Conservation (phyloP, 2,113 vertebrate genomes). For the Phylloscopus whistleri region DNA sequence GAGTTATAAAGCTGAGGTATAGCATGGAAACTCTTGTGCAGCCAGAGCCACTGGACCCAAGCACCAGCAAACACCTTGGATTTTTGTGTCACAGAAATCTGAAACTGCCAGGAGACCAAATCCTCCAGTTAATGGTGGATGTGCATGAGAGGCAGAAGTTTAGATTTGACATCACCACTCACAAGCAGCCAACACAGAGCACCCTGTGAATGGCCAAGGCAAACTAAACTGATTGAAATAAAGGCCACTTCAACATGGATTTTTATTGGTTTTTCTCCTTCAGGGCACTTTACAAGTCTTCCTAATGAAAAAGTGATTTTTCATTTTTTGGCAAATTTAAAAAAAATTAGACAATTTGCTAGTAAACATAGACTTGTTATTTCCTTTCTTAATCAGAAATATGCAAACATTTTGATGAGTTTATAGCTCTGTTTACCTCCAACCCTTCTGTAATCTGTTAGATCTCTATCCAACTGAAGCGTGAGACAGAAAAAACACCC, state of each 20-base stretch:
- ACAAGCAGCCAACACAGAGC: background rate
- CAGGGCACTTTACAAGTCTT: background rate
- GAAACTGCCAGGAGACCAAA: background rate
- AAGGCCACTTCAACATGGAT: background rate
- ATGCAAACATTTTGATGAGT: constrained; percentile 5
- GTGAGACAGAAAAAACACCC: background rate
- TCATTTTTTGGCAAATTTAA: background rate
- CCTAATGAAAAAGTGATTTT: background rate
- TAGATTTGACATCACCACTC: background rate
- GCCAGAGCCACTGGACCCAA: background rate
- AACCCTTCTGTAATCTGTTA: background rate
- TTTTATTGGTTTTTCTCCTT: background rate
- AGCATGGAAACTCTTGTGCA: background rate
- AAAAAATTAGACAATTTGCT: background rate
- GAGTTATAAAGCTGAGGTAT: background rate
- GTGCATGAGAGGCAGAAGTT: background rate
- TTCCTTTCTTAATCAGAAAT: constrained; percentile 35
- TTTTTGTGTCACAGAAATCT: background rate
- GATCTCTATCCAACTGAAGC: constrained; percentile 9
- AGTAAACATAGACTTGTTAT: background rate
- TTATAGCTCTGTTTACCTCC: constrained; percentile 23
- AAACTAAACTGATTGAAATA: background rate
- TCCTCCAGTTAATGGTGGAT: background rate
- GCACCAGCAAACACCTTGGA: background rate
- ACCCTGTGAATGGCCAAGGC: rapidly evolving